These are phyloP conservation scores for Pleuronectes platessa DNA, from an alignment of 2,113 vertebrate genomes.

Conservation along the genomic window DNA sequence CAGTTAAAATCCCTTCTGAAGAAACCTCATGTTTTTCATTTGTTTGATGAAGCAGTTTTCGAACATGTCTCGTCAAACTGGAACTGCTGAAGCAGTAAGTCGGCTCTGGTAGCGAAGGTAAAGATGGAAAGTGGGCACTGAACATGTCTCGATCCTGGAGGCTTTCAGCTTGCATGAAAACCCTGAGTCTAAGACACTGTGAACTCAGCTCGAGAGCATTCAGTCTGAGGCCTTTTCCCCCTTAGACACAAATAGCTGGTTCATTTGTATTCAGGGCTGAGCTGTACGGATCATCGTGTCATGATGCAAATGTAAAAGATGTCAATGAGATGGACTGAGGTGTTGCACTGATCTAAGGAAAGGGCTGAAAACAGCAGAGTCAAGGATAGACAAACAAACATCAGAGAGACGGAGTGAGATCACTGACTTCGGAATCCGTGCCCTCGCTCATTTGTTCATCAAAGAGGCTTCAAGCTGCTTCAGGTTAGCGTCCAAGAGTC, in stretches of 20 bases:
- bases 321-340: conserved; percentile 33
- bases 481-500: conserved; percentile 11
- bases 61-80: conserved; percentile 15
- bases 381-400: conserved; percentile 42
- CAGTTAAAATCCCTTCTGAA: background rate
- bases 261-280: conserved; percentile 42
- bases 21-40: background rate
- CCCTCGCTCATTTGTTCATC: background rate
- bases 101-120: background rate
- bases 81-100: conserved; percentile 38
- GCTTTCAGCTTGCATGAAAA: no score
- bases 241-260: conserved; percentile 6
- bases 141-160: no score
- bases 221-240: conserved; percentile 9
- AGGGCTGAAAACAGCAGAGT: conserved; percentile 38
- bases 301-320: conserved; percentile 34
- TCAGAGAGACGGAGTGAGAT: conserved; percentile 38
- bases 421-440: conserved; percentile 7
- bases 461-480: background rate
- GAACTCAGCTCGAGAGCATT: no score
- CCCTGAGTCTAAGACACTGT: no score
- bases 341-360: conserved; percentile 42
- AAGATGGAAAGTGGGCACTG: conserved; percentile 59
- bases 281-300: conserved; percentile 25
- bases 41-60: conserved; percentile 19